Conservation (phyloP, 2,113 vertebrate genomes). For the Labrus mixtus region DNA sequence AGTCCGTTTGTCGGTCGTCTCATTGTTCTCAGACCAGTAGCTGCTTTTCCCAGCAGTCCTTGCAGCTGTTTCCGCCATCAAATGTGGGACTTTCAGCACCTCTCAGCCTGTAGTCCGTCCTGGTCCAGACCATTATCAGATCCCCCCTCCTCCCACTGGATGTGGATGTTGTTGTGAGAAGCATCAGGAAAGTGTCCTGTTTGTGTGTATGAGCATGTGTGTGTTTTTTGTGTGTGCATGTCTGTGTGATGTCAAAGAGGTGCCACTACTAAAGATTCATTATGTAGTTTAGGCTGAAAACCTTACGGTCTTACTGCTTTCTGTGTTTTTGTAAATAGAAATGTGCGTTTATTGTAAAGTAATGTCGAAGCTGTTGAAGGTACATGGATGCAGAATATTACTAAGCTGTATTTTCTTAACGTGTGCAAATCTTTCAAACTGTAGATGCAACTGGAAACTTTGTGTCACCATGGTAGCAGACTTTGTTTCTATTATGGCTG, state of each 20-base stretch:
- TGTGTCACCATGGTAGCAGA: constrained; percentile 46
- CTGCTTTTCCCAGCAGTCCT: constrained; percentile 70
- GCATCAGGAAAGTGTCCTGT: constrained; percentile 76
- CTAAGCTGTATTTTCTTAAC: constrained; percentile 71
- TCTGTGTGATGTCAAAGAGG: constrained; percentile 58
- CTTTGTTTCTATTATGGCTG: constrained; percentile 2
- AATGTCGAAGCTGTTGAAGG: constrained; percentile 62
- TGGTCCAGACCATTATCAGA: constrained; percentile 55
- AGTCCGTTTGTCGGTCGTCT: constrained; percentile 49
- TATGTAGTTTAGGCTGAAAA: constrained; percentile 50
- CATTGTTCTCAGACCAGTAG: constrained; percentile 72
- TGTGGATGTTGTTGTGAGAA: constrained; percentile 68
- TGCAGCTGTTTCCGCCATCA: constrained; percentile 82
- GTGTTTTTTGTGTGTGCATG: constrained; percentile 28
- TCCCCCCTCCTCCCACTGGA: constrained; percentile 58
- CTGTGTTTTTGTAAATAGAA: constrained; percentile 75
- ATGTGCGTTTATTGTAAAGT: constrained; percentile 66
- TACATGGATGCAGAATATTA: constrained; percentile 68
- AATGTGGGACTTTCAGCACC: constrained; percentile 74
- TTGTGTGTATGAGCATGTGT: constrained; percentile 46
- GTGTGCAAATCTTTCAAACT: constrained; percentile 54
- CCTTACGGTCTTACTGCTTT: constrained; percentile 52
- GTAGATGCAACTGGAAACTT: constrained; percentile 39
- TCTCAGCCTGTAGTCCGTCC: constrained; percentile 66
- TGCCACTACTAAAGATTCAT: constrained; percentile 73